Percentiles rank a stretch among this genome's conserved stretches.
Conservation (phyloP, 2,113 vertebrate genomes). For the Neoarius graeffei region DNA sequence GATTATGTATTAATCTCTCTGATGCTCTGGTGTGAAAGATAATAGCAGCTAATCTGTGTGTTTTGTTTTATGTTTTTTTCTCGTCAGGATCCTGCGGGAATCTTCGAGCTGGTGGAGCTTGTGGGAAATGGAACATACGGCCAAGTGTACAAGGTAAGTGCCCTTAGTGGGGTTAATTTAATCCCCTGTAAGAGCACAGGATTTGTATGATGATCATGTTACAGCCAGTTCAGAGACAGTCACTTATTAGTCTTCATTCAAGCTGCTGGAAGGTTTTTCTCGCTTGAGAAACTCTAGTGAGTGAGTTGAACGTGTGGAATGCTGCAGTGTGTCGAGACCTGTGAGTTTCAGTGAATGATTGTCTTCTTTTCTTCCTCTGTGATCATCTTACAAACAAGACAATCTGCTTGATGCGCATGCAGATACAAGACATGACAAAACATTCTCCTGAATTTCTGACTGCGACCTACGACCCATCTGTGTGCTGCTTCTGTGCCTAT, state of each 20-base stretch:
- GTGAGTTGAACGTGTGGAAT: constrained; percentile 41
- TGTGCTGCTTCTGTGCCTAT: not conserved
- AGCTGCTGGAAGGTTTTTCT: not conserved
- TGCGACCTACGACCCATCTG: not conserved
- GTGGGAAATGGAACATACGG: constrained; percentile 98
- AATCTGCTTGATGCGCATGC: not conserved
- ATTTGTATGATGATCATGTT: not conserved
- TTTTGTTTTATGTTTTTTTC: constrained; percentile 43
- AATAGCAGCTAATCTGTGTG: constrained; percentile 29
- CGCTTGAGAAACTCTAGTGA: not conserved
- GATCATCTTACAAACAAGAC: not conserved
- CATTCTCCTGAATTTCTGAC: not conserved
- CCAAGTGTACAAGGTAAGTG: constrained; percentile 95
- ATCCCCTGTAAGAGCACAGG: not conserved
- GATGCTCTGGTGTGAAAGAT: constrained; percentile 14
- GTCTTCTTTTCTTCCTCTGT: not conserved
- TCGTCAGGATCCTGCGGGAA: constrained; percentile 92
- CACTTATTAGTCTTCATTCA: not conserved
- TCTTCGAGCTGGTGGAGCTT: constrained; percentile 96
- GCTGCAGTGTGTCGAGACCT: constrained; percentile 44
- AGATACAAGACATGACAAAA: not conserved
- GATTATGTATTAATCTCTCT: constrained; percentile 5
- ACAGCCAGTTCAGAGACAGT: not conserved
- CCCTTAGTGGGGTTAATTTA: not conserved
- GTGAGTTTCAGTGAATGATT: constrained; percentile 10